These are phyloP conservation scores for Rhynchonema sp. DNA, from an alignment of 2,888 invertebrate genomes.

Conservation along the genomic window DNA sequence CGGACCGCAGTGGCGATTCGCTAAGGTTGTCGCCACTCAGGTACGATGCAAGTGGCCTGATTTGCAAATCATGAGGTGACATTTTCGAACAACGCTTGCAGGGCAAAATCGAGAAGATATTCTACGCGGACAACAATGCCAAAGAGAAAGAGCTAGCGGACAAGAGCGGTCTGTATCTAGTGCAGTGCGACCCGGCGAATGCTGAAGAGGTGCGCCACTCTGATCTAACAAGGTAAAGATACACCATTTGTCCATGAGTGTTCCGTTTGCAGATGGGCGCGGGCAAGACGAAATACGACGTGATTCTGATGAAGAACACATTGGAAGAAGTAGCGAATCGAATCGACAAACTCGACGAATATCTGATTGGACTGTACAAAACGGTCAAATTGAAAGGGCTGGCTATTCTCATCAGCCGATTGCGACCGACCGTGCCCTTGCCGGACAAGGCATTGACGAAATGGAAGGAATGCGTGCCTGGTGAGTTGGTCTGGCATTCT, in stretches of 20 bases:
- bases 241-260: background rate
- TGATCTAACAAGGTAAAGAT: too few species aligned
- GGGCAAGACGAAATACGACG: slow-evolving; percentile 4
- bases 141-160: background rate
- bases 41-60: too few species aligned
- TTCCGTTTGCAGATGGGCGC: too few species aligned
- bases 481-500: too few species aligned
- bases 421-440: background rate
- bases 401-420: background rate
- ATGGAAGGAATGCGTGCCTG: background rate
- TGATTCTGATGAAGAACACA: background rate
- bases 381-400: background rate
- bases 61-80: too few species aligned
- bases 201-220: background rate
- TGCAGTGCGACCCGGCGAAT: background rate
- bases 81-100: too few species aligned
- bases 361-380: slow-evolving; percentile 1
- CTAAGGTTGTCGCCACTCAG: background rate
- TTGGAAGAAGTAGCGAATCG: background rate
- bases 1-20: slow-evolving; percentile 2
- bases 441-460: background rate
- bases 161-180: background rate
- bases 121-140: background rate
- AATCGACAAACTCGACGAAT: slow-evolving; percentile 1
- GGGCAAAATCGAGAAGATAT: background rate